phyloP scores from a whole-genome alignment of 2,113 vertebrate species.

The Rhabdornis inornatus region DNA sequence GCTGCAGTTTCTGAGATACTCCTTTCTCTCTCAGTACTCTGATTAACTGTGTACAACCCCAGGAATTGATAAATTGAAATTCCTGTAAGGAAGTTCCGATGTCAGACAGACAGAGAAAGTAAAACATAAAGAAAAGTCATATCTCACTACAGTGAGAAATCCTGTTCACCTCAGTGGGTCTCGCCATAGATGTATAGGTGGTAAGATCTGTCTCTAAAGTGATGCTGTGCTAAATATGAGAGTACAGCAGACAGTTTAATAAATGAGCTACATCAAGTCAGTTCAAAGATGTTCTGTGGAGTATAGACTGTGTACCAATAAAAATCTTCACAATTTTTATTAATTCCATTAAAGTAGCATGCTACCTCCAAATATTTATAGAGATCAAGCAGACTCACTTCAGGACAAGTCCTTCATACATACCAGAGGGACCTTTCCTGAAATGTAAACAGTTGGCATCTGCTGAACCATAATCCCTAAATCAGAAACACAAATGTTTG shows the following conservation, averaged over 20 bases:
- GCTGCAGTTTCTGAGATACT: background rate
- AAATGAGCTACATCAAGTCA: background rate
- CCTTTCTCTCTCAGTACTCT: background rate
- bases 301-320: background rate
- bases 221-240: background rate
- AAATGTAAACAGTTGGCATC: slow-evolving; percentile 38
- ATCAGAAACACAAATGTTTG: slow-evolving; percentile 57
- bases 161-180: background rate
- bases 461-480: slow-evolving; percentile 35
- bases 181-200: background rate
- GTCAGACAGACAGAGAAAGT: background rate
- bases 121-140: background rate
- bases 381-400: slow-evolving; percentile 29
- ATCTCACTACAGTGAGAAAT: background rate
- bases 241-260: background rate
- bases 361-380: slow-evolving; percentile 53
- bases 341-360: slow-evolving; percentile 21
- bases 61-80: background rate
- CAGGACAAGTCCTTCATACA: slow-evolving; percentile 32
- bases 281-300: background rate
- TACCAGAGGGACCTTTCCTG: slow-evolving; percentile 16
- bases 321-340: background rate
- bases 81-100: background rate
- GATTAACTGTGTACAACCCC: background rate
- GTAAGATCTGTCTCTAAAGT: background rate